These are phyloP conservation scores for Ophion ellenae DNA, from an alignment of 2,888 invertebrate genomes.

Conservation along the genomic window DNA sequence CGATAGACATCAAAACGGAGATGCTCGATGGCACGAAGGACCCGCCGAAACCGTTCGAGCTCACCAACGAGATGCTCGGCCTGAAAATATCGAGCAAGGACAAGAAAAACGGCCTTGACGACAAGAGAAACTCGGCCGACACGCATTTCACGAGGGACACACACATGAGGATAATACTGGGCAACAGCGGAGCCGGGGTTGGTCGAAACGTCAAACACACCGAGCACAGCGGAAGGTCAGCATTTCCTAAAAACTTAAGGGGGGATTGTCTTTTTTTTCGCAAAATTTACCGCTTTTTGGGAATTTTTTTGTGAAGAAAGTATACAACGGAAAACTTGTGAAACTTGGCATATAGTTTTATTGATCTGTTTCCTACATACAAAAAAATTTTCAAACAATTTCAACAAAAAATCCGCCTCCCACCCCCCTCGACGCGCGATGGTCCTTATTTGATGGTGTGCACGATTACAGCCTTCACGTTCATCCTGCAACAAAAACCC, in stretches of 20 bases:
- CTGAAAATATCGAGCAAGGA: conserved; percentile 76
- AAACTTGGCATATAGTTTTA: too few relatives aligned
- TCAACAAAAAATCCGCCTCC: too few relatives aligned
- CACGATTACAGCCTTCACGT: too few relatives aligned
- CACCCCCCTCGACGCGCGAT: too few relatives aligned
- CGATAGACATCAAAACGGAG: conserved; percentile 81
- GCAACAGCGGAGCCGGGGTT: conserved; percentile 84
- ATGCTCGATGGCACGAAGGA: conserved; percentile 78
- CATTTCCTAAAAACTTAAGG: not conserved
- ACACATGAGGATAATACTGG: conserved; percentile 95
- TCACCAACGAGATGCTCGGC: conserved; percentile 82
- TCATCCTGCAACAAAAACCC: too few relatives aligned
- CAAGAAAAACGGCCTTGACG: conserved; percentile 78
- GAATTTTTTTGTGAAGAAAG: too few relatives aligned
- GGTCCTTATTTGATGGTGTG: too few relatives aligned
- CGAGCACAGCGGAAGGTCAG: conserved; percentile 73
- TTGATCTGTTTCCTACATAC: too few relatives aligned
- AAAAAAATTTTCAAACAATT: too few relatives aligned
- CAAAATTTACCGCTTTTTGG: too few relatives aligned
- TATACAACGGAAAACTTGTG: too few relatives aligned
- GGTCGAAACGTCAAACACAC: conserved; percentile 81
- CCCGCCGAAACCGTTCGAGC: conserved; percentile 79
- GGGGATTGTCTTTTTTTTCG: too few relatives aligned
- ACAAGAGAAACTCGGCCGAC: conserved; percentile 86
- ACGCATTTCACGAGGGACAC: conserved; percentile 95